phyloP scores from a whole-genome alignment of 2,797 vertebrate species.

The Nyctibius grandis region DNA sequence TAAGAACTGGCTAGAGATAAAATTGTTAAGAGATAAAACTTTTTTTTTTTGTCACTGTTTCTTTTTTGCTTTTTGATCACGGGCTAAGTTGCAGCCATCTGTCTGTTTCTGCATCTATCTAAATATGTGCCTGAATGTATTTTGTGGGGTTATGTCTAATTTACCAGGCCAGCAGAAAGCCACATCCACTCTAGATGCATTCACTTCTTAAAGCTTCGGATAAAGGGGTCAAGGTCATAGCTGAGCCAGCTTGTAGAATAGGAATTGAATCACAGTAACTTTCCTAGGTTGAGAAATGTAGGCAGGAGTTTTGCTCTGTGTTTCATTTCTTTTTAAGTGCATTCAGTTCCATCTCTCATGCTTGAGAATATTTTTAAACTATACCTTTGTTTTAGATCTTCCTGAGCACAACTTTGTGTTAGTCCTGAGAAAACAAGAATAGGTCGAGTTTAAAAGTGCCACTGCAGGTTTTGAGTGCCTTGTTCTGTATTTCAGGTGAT shows the following conservation, averaged over 20 bases:
- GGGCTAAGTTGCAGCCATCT: conserved; percentile 43
- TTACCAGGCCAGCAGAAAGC: not conserved
- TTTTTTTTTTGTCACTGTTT: not conserved
- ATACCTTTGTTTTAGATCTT: conserved; percentile 59
- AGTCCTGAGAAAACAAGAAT: conserved; percentile 43
- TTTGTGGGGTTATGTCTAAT: conserved; percentile 40
- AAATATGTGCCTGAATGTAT: conserved; percentile 45
- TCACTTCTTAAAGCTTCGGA: conserved; percentile 36
- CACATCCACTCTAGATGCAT: conserved; percentile 26
- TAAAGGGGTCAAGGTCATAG: conserved; percentile 56
- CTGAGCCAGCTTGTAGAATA: conserved; percentile 23
- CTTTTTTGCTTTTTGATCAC: conserved; percentile 33
- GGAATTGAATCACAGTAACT: conserved; percentile 44
- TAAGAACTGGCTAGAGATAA: not conserved
- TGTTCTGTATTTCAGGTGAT: not conserved
- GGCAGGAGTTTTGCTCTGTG: conserved; percentile 42
- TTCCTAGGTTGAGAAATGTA: conserved; percentile 51
- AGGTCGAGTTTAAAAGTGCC: not conserved
- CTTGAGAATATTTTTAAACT: conserved; percentile 57
- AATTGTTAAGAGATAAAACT: not conserved
- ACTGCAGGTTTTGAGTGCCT: not conserved
- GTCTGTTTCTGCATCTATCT: conserved; percentile 34
- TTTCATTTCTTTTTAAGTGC: conserved; percentile 54
- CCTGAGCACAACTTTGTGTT: conserved; percentile 7
- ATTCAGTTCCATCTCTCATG: conserved; percentile 42